Conservation (phyloP, 2,113 vertebrate species). For the Tinamus guttatus region DNA sequence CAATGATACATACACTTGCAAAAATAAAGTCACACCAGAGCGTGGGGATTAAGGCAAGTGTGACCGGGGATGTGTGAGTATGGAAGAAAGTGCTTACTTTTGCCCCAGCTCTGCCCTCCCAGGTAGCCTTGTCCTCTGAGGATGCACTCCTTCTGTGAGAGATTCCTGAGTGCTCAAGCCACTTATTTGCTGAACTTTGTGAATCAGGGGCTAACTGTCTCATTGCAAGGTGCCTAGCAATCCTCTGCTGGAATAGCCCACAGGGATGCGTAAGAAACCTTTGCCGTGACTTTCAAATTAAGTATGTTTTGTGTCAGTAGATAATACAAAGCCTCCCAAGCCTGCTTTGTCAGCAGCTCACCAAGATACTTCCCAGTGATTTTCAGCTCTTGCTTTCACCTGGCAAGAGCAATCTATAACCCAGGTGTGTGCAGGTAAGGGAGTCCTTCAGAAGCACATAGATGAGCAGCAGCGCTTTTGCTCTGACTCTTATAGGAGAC, state of each 20-base stretch:
- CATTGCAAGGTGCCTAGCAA: neutral
- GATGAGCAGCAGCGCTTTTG: neutral
- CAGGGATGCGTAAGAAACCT: neutral
- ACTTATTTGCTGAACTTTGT: neutral
- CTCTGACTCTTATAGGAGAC: neutral
- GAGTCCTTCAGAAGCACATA: neutral
- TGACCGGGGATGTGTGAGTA: accelerated
- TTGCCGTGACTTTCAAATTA: conserved; percentile 18
- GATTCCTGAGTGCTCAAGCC: neutral
- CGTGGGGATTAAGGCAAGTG: neutral
- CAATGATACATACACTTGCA: accelerated
- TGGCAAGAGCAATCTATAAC: conserved; percentile 21
- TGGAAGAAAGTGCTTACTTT: neutral
- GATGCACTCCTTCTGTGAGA: neutral
- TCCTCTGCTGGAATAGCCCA: neutral
- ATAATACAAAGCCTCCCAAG: neutral
- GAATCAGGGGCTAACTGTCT: neutral
- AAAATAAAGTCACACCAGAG: neutral
- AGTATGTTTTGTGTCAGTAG: neutral
- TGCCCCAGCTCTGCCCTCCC: neutral
- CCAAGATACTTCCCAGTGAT: conserved; percentile 26
- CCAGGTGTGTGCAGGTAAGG: neutral
- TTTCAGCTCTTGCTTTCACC: conserved; percentile 46
- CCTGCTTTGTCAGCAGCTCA: conserved; percentile 60
- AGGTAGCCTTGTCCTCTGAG: neutral